Percentiles rank a stretch among this genome's conserved stretches.
Evolutionary conservation across 2,888 invertebrate species (phyloP).

Genomic region (Mylabris sibirica): DNA sequence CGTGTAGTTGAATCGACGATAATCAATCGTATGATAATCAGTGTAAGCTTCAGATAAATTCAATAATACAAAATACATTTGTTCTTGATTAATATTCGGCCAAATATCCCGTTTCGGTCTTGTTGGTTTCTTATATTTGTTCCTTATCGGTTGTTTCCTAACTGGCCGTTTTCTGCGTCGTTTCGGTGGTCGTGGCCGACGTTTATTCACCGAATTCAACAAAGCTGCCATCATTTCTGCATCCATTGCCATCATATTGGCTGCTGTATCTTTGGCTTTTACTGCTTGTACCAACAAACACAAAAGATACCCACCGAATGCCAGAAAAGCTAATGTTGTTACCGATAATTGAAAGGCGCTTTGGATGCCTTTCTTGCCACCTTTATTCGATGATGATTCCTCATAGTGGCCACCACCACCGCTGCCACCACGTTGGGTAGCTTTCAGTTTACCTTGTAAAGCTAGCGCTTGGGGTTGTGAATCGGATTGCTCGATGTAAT

Average conservation of each 20-base stretch:
- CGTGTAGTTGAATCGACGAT: conserved; percentile 47
- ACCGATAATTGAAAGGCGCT: conserved; percentile 80
- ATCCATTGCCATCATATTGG: conserved; percentile 49
- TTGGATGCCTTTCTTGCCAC: conserved; percentile 64
- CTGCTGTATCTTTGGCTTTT: conserved; percentile 68
- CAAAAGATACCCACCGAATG: conserved; percentile 84
- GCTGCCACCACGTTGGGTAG: conserved; percentile 46
- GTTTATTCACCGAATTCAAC: conserved; percentile 22
- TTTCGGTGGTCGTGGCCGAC: conserved; percentile 33
- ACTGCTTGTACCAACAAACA: conserved; percentile 80
- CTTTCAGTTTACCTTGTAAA: conserved; percentile 46
- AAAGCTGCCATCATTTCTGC: conserved; percentile 48
- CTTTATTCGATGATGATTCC: conserved; percentile 60
- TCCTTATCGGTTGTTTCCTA: conserved; percentile 15
- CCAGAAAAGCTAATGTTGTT: conserved; percentile 81
- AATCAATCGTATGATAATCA: conserved; percentile 58
- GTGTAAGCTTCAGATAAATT: conserved; percentile 68
- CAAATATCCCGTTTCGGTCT: conserved; percentile 46
- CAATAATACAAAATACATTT: conserved; percentile 64
- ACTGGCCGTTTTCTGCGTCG: conserved; percentile 34
- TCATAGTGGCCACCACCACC: conserved; percentile 36
- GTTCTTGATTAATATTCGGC: conserved; percentile 58
- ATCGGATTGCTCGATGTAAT: conserved; percentile 26
- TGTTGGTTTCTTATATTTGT: conserved; percentile 30
- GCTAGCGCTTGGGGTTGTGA: conserved; percentile 51